Evolutionary conservation across 2,888 invertebrate genomes (phyloP).

Genomic region (Eristalinus sepulchralis): DNA sequence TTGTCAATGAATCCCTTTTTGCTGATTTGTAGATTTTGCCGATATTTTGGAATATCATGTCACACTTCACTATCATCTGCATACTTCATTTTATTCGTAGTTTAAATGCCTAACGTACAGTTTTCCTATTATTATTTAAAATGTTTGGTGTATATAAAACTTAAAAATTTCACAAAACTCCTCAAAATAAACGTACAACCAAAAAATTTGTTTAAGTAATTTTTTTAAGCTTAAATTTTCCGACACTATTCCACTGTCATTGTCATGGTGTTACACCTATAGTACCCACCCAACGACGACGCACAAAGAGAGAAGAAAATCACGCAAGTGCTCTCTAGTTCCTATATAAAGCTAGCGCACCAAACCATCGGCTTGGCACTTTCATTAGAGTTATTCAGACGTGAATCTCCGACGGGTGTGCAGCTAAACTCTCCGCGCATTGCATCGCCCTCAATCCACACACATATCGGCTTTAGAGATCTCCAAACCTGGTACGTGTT

Average conservation of each 20-base stretch:
- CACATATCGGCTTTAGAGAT: slow-evolving; percentile 24
- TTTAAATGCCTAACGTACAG: no score
- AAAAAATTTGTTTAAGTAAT: no score
- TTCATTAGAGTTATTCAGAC: slow-evolving; percentile 39
- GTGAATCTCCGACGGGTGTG: slow-evolving; percentile 25
- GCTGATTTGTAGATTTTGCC: no score
- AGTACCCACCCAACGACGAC: neutral
- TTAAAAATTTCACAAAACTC: no score
- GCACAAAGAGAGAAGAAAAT: neutral
- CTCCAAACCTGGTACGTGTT: slow-evolving; percentile 1
- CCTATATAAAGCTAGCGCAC: slow-evolving; percentile 46
- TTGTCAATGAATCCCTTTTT: no score
- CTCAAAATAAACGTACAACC: no score
- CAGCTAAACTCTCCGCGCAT: neutral
- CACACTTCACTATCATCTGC: no score
- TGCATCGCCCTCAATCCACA: neutral
- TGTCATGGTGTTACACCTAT: neutral
- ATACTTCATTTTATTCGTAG: no score
- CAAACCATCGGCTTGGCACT: slow-evolving; percentile 55
- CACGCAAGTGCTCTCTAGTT: neutral
- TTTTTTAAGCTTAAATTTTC: neutral
- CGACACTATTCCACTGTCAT: neutral
- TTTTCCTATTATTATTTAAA: no score
- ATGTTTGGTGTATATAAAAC: no score
- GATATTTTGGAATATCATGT: no score